Base-by-base conservation (phyloP, 1,140 invertebrate species). In the Zeugodacus cucurbitae region DNA sequence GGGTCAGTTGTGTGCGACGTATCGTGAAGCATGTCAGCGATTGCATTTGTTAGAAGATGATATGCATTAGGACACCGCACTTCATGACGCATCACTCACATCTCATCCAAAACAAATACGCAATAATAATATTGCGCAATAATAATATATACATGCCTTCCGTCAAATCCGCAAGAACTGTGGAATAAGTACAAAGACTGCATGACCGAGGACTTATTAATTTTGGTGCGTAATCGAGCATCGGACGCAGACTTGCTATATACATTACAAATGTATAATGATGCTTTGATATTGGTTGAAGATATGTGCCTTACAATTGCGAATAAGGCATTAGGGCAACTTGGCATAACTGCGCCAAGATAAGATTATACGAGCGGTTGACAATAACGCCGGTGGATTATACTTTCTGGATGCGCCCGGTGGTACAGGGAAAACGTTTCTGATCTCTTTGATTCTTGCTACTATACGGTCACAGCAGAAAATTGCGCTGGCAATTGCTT, bases 171-270 rank as follows among this genome's bases (percentile, higher is more conserved):
- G 88, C 86, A 74, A 88, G 62, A 91, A 87, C 88, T 94, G 64
- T 93, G 91, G 91, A 88, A 90, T 88, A 92, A 93, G 89, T 92
- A 92, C 88, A 91, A 90, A 91, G 82, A 91, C 90, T 86, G 89
- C 90, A 89, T 92, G 90, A 89, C 87, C 89, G 89, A 89, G 41
- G 88, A 91, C 90, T 37, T 87, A 89, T 88, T 89, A 78, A 90
- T 91, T 89, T 70, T 59, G 90, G 93, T 91, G 26, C 88, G 14
- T 93, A 93, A 86, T 91, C n/a, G n/a, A n/a, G n/a, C n/a, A n/a
- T 93, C 34, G 22, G 85, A 90, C 62, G 32, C 86, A 32, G 58
- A 87, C 20, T 57, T 59, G 29, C 29, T 34, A 59, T 59, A 59
- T 54, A 29, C 85, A 11, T 58, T 34, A 59, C 44, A 59, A 86